Conservation (phyloP, 2,113 vertebrate species). For the Mirza zaza region DNA sequence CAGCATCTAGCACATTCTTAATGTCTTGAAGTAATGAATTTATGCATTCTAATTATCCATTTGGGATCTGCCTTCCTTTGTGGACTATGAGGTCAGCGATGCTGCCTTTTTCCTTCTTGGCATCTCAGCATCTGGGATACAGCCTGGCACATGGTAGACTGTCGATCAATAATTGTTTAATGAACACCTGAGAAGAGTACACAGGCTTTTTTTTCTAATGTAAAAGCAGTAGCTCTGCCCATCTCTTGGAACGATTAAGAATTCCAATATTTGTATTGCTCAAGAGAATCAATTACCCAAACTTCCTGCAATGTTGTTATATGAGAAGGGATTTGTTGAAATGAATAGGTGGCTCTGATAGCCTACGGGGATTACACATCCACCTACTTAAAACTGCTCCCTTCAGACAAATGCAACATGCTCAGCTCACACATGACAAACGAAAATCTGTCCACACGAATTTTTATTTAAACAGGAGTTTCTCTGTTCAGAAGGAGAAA, state of each 20-base stretch:
- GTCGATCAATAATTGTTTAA: constrained; percentile 52
- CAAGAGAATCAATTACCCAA: neutral
- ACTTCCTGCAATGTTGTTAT: neutral
- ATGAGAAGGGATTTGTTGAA: neutral
- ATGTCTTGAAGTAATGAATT: constrained; percentile 14
- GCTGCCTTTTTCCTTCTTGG: neutral
- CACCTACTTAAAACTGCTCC: neutral
- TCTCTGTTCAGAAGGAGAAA: neutral
- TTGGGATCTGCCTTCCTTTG: neutral
- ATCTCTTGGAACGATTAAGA: constrained; percentile 55
- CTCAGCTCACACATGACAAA: neutral
- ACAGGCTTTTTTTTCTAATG: neutral
- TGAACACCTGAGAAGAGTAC: constrained; percentile 54
- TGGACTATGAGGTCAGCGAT: neutral
- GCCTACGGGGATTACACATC: neutral
- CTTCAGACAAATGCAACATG: neutral
- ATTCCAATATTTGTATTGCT: neutral
- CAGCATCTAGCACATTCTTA: neutral
- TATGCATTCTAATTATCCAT: neutral
- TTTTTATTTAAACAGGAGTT: constrained; percentile 23
- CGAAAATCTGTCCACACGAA: neutral
- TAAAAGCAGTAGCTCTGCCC: constrained; percentile 51
- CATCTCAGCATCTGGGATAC: constrained; percentile 18
- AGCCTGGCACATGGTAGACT: neutral
- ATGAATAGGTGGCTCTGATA: fast-evolving